phyloP scores from a whole-genome alignment of 2,797 vertebrate species.

The Sphaeramia orbicularis region DNA sequence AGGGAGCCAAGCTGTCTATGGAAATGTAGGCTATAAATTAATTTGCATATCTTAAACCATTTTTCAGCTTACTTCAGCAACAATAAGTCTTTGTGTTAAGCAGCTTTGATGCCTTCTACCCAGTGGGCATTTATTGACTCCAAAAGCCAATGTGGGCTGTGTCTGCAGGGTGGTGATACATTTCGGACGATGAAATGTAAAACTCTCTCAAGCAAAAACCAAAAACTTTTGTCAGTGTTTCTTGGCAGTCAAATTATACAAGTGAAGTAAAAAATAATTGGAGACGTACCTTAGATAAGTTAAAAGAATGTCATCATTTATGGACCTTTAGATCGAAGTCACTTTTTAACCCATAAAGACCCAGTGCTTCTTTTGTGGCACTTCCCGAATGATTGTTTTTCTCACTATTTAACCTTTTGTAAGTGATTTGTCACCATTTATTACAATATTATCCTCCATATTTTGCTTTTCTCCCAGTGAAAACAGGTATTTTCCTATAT shows the following conservation, averaged over 20 bases:
- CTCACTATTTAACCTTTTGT: no score
- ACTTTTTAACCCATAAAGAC: background rate
- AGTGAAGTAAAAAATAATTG: conserved; percentile 6
- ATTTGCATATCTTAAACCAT: conserved; percentile 52
- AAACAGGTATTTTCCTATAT: no score
- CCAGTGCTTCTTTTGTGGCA: no score
- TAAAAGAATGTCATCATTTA: conserved; percentile 1
- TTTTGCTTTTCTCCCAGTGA: no score
- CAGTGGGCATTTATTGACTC: conserved; percentile 3
- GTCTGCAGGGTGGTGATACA: conserved; percentile 32
- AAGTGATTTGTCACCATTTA: no score
- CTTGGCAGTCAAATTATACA: background rate
- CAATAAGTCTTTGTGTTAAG: conserved; percentile 37
- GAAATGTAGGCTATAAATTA: conserved; percentile 43
- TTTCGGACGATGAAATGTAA: background rate
- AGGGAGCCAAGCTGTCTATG: conserved; percentile 64
- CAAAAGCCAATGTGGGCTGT: conserved; percentile 6
- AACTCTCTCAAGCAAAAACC: conserved; percentile 10
- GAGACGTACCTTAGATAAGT: background rate
- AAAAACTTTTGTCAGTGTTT: background rate
- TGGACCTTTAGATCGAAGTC: conserved; percentile 12
- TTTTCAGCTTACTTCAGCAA: conserved; percentile 29
- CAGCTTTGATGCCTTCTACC: conserved; percentile 34
- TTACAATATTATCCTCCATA: no score
- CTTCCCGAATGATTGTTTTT: no score